A percentile compares a stretch with the other conserved stretches of the same genome.
phyloP scores from a whole-genome alignment of 2,797 vertebrate species.

The Acipenser oxyrinchus region DNA sequence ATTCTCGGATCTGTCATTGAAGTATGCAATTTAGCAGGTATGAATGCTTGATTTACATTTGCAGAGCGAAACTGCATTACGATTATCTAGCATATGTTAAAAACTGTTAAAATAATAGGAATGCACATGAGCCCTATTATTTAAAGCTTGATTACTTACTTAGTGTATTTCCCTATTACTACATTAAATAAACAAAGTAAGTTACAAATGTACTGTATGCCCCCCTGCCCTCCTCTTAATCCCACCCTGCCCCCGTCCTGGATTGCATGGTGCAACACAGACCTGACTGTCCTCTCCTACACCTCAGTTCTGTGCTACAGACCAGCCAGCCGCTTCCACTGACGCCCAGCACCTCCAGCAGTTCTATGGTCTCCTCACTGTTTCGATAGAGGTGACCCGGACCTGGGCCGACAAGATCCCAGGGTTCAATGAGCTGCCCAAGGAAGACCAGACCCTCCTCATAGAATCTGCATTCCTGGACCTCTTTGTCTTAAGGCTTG shows the following conservation, averaged over 20 bases:
- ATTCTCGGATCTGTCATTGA: too few species aligned
- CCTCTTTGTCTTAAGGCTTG: slow-evolving; percentile 91
- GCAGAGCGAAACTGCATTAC: too few species aligned
- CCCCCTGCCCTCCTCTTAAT: neutral
- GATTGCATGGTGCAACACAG: too few species aligned
- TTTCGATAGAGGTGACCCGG: slow-evolving; percentile 89
- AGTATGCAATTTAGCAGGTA: too few species aligned
- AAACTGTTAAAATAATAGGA: too few species aligned
- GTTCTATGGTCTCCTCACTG: slow-evolving; percentile 90
- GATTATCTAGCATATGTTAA: too few species aligned
- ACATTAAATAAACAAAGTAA: too few species aligned
- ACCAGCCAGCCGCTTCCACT: slow-evolving; percentile 76
- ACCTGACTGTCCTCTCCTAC: neutral
- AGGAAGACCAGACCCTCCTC: slow-evolving; percentile 91
- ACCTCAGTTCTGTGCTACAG: slow-evolving; percentile 67
- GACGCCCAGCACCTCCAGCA: slow-evolving; percentile 94
- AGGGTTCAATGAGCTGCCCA: slow-evolving; percentile 87
- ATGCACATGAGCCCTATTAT: too few species aligned
- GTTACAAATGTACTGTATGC: neutral
- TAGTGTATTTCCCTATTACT: too few species aligned
- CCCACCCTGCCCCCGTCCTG: too few species aligned
- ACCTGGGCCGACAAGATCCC: slow-evolving; percentile 94
- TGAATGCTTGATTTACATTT: too few species aligned
- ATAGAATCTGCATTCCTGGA: slow-evolving; percentile 97
- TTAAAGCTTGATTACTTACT: too few species aligned